phyloP scores from a whole-genome alignment of 2,797 vertebrate genomes.

The Propithecus deckenii region DNA sequence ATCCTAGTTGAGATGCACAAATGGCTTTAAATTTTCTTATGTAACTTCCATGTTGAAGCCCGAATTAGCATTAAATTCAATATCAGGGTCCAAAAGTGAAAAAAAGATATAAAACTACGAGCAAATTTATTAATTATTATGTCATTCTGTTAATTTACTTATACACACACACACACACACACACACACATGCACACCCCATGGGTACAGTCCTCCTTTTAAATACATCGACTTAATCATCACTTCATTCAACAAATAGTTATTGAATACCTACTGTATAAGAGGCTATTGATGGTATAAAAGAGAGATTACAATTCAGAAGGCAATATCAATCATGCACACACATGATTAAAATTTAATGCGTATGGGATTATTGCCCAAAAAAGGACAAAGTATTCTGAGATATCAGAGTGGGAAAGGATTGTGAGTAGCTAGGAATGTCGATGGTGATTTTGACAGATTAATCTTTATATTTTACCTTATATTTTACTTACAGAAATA shows the following conservation, averaged over 20 bases:
- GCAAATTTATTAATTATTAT: not conserved
- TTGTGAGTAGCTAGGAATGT: not conserved
- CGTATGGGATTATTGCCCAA: not conserved
- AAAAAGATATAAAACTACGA: not conserved
- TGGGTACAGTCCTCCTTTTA: not conserved
- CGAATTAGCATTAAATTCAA: not conserved
- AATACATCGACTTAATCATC: not conserved
- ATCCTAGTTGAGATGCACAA: not conserved
- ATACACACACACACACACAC: not conserved
- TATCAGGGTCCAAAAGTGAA: not conserved
- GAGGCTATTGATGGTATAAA: not conserved
- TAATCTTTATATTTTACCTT: not conserved
- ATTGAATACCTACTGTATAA: not conserved
- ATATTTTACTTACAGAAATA: not conserved
- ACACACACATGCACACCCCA: not conserved
- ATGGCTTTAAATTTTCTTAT: not conserved
- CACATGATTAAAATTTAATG: not conserved
- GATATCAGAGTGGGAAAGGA: not conserved
- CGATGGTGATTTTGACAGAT: not conserved
- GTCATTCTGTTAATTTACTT: not conserved
- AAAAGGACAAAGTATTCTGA: not conserved
- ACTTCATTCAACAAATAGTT: not conserved
- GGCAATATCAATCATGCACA: not conserved
- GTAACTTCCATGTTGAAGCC: not conserved
- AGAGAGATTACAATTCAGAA: not conserved